Base-by-base conservation (phyloP, 2,888 invertebrate genomes). In the Serrognathus titanus region DNA sequence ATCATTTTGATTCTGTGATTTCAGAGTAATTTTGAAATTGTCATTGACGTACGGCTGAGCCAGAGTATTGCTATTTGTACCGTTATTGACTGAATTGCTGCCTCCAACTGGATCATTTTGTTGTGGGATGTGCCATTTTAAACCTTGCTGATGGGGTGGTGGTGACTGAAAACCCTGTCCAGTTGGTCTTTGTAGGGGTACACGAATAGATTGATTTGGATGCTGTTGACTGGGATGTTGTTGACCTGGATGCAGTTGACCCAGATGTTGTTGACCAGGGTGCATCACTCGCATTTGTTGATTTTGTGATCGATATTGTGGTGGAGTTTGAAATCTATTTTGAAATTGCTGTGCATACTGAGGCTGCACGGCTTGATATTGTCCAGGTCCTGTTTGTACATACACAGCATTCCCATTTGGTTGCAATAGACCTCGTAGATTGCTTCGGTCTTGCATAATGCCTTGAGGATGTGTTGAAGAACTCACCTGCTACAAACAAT, bases 41-140 rank as follows among this genome's bases (percentile, higher is more conserved):
- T 85, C 82, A 66, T 79, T 79, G 35, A 67, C 83, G 75, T 71
- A 75, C 55, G 67, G 72, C 60, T 65, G 69, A 58, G 63, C 59
- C 57, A 66, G 65, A 59, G 64, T 68, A 52, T 65, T 72, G 68
- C 65, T 57, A 43, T 51, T 48, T 49, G 48, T 51, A 40, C 48
- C 59, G 56, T 57, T 62, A 52, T 60, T 59, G 53, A 57, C 62
- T 41, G 47, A 46, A 51, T 43, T 13, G 13, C 53, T 46, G 39
- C 41, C 10, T 8, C 39, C 37, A 45, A 38, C 41, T 36, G 48
- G 46, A n/a, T 47, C 51, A n/a, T 51, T 37, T 61, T 84, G 84
- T 71, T 86, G 87, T 53, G 87, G 90, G 67, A 88, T 89, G 76
- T 90, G 90, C 90, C 90, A 90, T 73, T 88, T 87, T 69, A 85